Base-by-base conservation (phyloP, 1,140 invertebrate species). In the Conopomorpha cramerella region DNA sequence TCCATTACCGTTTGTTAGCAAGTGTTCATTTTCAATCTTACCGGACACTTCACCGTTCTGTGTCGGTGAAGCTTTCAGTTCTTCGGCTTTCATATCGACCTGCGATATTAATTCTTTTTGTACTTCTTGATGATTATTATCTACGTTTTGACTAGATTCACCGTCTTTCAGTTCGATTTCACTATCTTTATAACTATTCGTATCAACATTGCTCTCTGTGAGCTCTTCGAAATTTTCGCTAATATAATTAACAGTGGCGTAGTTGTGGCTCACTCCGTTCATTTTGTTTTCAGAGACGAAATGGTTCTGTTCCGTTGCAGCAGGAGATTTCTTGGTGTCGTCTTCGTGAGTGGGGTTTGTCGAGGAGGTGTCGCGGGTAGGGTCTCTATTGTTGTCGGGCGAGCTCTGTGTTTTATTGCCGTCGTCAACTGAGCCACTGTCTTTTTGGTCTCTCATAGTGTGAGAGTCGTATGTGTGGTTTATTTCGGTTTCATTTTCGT, bases 221-320 rank as follows among this genome's bases (percentile, higher is more conserved):
- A 76, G 39, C 42, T 72, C 67, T 38, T 76, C 71, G 32, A 76
- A 76, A 3, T 66, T 50, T 45, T 71, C 67, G 30, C 53, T 63
- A 8, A 76, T 34, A 47, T 68, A 72, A 43, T 68, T 54, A 2
- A 76, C 66, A 2, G 62, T 72, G 3, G 71, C 67, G 30, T 50
- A 72, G n/a, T 68, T 59, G 47, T 65, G 53, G 30, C 50, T 63
- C 27, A 36, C 46, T 0, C 60, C 64, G 33, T 70, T 73, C 32
- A 16, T 16, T 26, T 35, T 28, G 15, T 16, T 11, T 11, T 35
- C 34, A 16, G n/a, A 15, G 12, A n/a, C n/a, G 1, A n/a, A 16
- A 11, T 35, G 23, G 25, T 28, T 35, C 11, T 19, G 14, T 19
- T 16, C 8, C 6, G 23, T 25, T 16, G 8, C 16, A 10, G 16